Conservation (phyloP, 2,797 vertebrate genomes). For the Peromyscus eremicus region DNA sequence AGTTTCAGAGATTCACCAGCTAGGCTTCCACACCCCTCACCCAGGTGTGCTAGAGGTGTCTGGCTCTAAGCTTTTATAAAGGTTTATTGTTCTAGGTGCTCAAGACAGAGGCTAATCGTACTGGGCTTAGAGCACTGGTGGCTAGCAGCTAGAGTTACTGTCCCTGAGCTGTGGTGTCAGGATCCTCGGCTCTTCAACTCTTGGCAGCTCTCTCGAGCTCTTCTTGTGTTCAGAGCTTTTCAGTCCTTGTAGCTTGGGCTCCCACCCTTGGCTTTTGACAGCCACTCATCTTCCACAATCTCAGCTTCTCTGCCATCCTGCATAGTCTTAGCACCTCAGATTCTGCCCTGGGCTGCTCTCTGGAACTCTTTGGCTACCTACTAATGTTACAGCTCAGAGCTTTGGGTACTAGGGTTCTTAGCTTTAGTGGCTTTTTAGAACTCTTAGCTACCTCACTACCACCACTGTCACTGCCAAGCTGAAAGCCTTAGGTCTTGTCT, state of each 20-base stretch:
- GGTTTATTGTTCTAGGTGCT: neutral
- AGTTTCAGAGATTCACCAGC: neutral
- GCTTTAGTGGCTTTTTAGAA: constrained; percentile 2
- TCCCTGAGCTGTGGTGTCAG: neutral
- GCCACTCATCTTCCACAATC: neutral
- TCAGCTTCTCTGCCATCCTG: constrained; percentile 17
- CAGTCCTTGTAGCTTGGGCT: neutral
- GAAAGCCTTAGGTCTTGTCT: neutral
- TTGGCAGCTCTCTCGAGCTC: neutral
- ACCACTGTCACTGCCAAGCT: neutral
- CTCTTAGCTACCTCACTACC: neutral
- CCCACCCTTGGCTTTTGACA: neutral
- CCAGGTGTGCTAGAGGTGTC: neutral
- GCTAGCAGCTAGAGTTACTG: neutral
- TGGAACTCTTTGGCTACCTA: neutral
- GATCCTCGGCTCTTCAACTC: neutral
- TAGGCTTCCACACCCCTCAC: neutral
- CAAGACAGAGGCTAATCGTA: neutral
- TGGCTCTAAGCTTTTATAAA: neutral
- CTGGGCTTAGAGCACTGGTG: neutral
- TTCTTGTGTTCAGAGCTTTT: neutral
- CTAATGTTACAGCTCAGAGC: neutral
- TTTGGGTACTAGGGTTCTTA: neutral
- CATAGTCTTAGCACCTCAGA: constrained; percentile 15
- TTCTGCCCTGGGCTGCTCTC: constrained; percentile 13